phyloP scores from a whole-genome alignment of 1,140 invertebrate genomes.

The Ips typographus region DNA sequence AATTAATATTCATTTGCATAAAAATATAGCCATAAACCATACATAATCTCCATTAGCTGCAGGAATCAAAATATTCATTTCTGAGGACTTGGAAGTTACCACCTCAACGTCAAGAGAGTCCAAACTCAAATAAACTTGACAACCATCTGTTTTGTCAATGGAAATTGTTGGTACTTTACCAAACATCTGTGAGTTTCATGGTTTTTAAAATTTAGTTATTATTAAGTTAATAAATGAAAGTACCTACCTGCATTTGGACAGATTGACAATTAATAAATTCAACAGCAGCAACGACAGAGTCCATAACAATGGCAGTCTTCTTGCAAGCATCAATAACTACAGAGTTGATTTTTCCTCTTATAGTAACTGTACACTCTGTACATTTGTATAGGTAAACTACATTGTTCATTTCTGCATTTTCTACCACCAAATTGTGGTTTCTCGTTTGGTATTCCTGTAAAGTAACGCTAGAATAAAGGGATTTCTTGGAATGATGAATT shows the following conservation, averaged over 20 bases:
- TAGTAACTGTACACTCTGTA: constrained; percentile 77
- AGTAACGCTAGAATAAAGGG: not conserved
- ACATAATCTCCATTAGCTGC: constrained; percentile 85
- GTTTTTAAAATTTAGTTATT: constrained; percentile 11
- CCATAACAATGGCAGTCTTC: constrained; percentile 94
- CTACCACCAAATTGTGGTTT: constrained; percentile 77
- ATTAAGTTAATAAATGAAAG: not conserved
- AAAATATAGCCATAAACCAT: not conserved
- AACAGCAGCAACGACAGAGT: constrained; percentile 89
- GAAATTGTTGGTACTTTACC: constrained; percentile 88
- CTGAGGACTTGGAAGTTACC: constrained; percentile 94
- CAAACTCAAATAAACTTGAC: constrained; percentile 92
- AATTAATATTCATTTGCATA: not conserved
- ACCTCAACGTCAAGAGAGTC: constrained; percentile 89
- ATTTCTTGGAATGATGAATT: not conserved
- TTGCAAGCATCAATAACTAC: constrained; percentile 95
- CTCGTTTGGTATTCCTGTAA: constrained; percentile 80
- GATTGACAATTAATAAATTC: constrained; percentile 99
- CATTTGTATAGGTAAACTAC: constrained; percentile 96
- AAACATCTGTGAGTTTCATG: constrained; percentile 30
- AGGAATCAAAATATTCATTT: constrained; percentile 97
- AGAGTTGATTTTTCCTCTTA: constrained; percentile 96
- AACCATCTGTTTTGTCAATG: constrained; percentile 98
- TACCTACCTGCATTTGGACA: constrained; percentile 86
- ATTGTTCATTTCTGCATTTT: constrained; percentile 94